Evolutionary conservation across 2,888 invertebrate species (phyloP), one percentile per base, ranked within the genome.

Genomic region (Octonoba sinensis): DNA sequence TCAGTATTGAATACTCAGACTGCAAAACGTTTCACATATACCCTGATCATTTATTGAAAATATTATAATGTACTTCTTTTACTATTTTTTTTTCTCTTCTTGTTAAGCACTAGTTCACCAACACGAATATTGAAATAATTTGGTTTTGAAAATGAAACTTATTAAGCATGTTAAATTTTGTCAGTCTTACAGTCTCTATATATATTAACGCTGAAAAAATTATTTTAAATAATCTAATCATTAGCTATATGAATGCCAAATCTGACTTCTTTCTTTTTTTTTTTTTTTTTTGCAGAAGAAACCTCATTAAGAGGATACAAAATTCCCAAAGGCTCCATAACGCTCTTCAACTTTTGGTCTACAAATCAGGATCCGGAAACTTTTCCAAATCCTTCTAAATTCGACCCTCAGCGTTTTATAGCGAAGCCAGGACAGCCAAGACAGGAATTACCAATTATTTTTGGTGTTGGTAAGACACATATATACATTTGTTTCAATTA

Each of bases 401-500:
- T 73, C 11, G 47, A 73, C 46, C 73, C 73, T 12, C 44, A 54
- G 3, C 49, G 73, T 15, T 73, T 46, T 47, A 54, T 65, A n/a
- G 6, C 22, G 20, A 22, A 20, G 11, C 44, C 60, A 49, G 57
- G 66, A 11, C 56, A 57, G 18, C 27, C 27, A 46, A 54, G n/a
- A 57, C 24, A 54, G 11, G 73, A 73, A n/a, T 24, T 57, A 11
- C 66, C 65, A 4, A 46, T 65, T 16, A 59, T 57, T 13, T 74
- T 74, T 47, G 74, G 74, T 27, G 16, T 74, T 24, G 74, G 74
- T 74, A 20, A 66, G 27, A 36, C 11, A 36, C 3, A 36, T 36
- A 8, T 36, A 1, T 36, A 3, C 1, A 11, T 36, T 36, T 36
- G 0, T 36, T 36, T 11, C 1, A 11, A 4, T 36, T 64, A 56